phyloP scores from a whole-genome alignment of 2,888 invertebrate species.

The Ditula angustiorana region DNA sequence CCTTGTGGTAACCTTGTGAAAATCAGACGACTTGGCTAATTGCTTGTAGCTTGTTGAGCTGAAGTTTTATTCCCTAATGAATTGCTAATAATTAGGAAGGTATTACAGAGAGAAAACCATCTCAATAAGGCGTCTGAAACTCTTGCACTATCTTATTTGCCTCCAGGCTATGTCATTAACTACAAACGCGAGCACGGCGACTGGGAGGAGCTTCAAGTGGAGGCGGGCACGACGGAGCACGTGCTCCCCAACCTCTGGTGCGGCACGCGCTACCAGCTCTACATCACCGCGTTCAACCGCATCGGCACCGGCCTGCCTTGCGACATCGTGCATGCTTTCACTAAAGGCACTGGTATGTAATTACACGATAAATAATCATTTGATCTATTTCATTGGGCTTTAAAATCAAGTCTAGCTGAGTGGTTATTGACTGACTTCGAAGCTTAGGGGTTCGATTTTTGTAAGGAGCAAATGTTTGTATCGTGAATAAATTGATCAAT shows the following conservation, averaged over 20 bases:
- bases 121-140: too few relatives aligned
- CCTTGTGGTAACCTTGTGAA: too few relatives aligned
- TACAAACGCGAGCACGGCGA: constrained; percentile 96
- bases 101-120: too few relatives aligned
- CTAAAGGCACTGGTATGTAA: constrained; percentile 89
- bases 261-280: constrained; percentile 94
- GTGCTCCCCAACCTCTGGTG: constrained; percentile 94
- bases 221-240: constrained; percentile 92
- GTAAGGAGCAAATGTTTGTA: too few relatives aligned
- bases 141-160: background rate
- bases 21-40: too few relatives aligned
- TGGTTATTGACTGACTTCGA: too few relatives aligned
- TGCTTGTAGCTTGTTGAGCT: too few relatives aligned
- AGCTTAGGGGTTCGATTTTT: too few relatives aligned
- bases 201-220: constrained; percentile 96
- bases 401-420: too few relatives aligned
- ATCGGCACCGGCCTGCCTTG: constrained; percentile 96
- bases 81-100: too few relatives aligned
- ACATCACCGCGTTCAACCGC: constrained; percentile 95
- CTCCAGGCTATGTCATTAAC: constrained; percentile 93
- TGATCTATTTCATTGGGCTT: background rate
- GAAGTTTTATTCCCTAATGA: too few relatives aligned
- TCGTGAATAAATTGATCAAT: too few relatives aligned
- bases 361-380: background rate
- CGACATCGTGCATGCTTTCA: constrained; percentile 94